Evolutionary conservation across 2,113 vertebrate genomes (phyloP), one percentile per base, ranked within the genome.

Genomic region (Todiramphus chloris): DNA sequence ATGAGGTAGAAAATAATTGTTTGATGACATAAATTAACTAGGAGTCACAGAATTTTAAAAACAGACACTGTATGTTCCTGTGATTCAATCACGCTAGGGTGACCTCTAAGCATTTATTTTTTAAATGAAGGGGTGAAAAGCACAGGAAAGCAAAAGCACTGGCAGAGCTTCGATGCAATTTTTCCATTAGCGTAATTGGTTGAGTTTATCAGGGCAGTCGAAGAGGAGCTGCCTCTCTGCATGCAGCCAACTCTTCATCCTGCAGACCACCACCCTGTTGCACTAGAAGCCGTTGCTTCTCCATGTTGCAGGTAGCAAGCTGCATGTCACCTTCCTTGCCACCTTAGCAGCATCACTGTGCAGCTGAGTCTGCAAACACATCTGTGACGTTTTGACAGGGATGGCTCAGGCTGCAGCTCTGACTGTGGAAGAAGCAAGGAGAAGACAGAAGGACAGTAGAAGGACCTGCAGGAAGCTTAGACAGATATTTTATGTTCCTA

Each of bases 1-100:
- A 97, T 87, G 94, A 97, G 89, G 92, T 95, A 96, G 96, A 94
- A 97, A 96, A 97, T 94, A 96, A 97, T 92, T 95, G 83, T 95
- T 94, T 89, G 92, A 91, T 94, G 95, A 92, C 94, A 96, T 91
- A 97, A 96, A 97, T 96, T 92, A 96, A 96, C 93, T 95, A 93
- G 83, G 41, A 89, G 80, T 69, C 87, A 75, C 88, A 69, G 62
- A 84, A 79, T 91, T 94, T 89, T 95, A 90, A 94, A 96, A 95
- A 89, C 80, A 92, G 91, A 79, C 80, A 69, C 73, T 93, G 62
- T 92, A 66, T 94, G 87, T 84, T 90, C 69, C 69, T 89, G 19
- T 82, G 90, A 92, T 94, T 96, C 78, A 93, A 93, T 93, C 69
- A 94, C 48, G 23, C 31, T 72, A 56, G 48, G 70, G 86, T 96